Evolutionary conservation across 2,888 invertebrate species (phyloP).

Genomic region (Malthinus seriepunctatus): DNA sequence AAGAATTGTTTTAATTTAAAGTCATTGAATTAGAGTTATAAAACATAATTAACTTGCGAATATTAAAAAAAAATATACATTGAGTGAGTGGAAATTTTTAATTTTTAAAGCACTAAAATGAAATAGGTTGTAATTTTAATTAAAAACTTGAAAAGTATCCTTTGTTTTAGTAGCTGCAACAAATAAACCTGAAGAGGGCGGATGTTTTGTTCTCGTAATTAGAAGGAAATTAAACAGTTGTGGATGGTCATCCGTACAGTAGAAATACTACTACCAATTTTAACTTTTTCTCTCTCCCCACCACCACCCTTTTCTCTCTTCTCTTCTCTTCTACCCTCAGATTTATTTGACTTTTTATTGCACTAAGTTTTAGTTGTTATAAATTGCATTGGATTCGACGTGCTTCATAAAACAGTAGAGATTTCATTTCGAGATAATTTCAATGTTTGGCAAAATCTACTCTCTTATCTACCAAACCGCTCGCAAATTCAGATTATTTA

Average conservation of each 20-base stretch:
- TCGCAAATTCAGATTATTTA: constrained; percentile 46
- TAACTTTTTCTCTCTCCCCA: no score
- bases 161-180: constrained; percentile 53
- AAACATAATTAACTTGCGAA: constrained; percentile 26
- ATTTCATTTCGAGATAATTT: constrained; percentile 42
- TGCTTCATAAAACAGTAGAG: constrained; percentile 45
- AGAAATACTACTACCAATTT: constrained; percentile 41
- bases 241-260: constrained; percentile 42
- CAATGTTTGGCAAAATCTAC: constrained; percentile 35
- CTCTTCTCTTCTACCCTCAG: constrained; percentile 31
- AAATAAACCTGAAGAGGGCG: constrained; percentile 51
- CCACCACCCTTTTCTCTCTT: no score
- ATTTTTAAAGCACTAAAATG: constrained; percentile 53
- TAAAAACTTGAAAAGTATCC: constrained; percentile 55
- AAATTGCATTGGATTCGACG: constrained; percentile 46
- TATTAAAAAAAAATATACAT: constrained; percentile 25
- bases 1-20: constrained; percentile 15
- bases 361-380: constrained; percentile 40
- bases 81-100: constrained; percentile 44
- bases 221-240: constrained; percentile 53
- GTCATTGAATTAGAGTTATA: constrained; percentile 28
- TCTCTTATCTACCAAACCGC: constrained; percentile 40
- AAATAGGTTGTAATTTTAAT: constrained; percentile 55
- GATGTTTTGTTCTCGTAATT: constrained; percentile 53
- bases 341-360: constrained; percentile 45